These are phyloP conservation scores for Amazona vittata DNA, from an alignment of 2,113 vertebrate species.

Conservation along the genomic window DNA sequence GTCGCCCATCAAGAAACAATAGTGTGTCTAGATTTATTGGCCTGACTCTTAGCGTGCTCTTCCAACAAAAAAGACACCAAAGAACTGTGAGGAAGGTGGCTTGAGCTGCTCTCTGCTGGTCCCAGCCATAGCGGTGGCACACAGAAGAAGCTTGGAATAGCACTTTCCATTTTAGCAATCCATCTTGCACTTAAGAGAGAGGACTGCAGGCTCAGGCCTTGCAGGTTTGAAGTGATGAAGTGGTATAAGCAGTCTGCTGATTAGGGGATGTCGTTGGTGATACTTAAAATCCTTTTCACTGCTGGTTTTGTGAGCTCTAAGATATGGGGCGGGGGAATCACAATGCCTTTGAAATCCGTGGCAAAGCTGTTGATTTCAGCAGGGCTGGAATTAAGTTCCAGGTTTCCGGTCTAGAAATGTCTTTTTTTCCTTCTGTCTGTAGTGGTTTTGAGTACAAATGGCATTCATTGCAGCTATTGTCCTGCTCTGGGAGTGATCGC, in stretches of 20 bases:
- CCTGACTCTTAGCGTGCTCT: neutral
- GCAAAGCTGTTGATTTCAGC: neutral
- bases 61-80: neutral
- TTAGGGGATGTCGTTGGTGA: neutral
- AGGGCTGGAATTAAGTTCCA: neutral
- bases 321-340: fast-evolving
- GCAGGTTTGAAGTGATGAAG: neutral
- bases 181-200: neutral
- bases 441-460: neutral
- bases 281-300: neutral
- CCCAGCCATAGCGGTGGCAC: neutral
- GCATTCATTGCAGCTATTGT: neutral
- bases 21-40: neutral
- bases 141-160: neutral
- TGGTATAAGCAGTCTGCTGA: neutral
- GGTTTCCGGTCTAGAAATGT: neutral
- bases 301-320: neutral
- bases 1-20: neutral
- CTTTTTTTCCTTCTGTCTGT: neutral
- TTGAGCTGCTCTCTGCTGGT: neutral
- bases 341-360: neutral
- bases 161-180: neutral
- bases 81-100: too few species aligned
- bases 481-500: neutral
- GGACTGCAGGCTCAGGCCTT: neutral